Percentiles rank a stretch among this genome's conserved stretches.
These are phyloP conservation scores for Subanguina moxae DNA, from an alignment of 1,140 invertebrate genomes.

Conservation along the genomic window DNA sequence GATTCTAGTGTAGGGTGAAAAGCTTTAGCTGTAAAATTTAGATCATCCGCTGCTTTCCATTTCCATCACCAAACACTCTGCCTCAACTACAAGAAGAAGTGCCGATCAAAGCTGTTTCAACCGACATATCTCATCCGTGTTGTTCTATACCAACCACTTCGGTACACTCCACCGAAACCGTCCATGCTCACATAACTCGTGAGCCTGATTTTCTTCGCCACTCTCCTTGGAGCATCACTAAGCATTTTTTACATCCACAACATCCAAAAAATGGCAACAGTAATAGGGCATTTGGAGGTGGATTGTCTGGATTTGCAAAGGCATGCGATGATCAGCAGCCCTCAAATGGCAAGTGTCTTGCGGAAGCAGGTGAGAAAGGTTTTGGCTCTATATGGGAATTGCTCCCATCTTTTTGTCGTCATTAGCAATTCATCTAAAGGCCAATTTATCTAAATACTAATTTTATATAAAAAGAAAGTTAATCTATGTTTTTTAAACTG, in stretches of 20 bases:
- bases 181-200: background rate
- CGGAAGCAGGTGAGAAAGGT: no score
- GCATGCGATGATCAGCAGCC: no score
- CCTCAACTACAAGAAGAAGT: background rate
- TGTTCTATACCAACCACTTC: background rate
- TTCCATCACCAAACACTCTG: background rate
- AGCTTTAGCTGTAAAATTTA: constrained; percentile 9
- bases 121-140: background rate
- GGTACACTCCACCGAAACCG: background rate
- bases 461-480: no score
- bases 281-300: background rate
- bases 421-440: no score
- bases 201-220: constrained; percentile 6
- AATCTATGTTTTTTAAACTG: no score
- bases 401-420: no score
- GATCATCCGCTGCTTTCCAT: constrained; percentile 14
- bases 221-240: constrained; percentile 11
- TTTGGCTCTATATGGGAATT: no score
- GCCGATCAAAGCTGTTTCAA: background rate
- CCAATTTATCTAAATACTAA: no score
- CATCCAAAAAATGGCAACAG: background rate
- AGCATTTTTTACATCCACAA: constrained; percentile 1
- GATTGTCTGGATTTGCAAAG: no score
- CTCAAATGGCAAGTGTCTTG: no score
- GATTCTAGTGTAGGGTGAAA: no score